Evolutionary conservation across 2,113 vertebrate genomes (phyloP).

Genomic region (Gymnarchus niloticus): DNA sequence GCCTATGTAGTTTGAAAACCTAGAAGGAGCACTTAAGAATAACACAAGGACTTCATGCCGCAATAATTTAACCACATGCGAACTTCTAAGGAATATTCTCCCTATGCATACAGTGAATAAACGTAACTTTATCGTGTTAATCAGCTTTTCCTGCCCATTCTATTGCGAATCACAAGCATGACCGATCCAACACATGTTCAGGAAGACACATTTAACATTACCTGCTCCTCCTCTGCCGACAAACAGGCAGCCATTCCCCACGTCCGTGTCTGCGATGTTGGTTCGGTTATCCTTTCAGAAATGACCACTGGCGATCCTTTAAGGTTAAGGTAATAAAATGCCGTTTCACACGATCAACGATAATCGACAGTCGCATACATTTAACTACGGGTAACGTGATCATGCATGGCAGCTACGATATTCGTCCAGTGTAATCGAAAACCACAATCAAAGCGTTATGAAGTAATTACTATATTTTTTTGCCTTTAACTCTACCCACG

Average conservation of each 20-base stretch:
- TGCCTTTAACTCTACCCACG: not conserved
- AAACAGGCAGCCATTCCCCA: constrained; percentile 63
- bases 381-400: not conserved
- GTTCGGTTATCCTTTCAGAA: constrained; percentile 26
- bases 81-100: not conserved
- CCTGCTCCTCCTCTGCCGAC: constrained; percentile 67
- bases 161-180: not conserved
- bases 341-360: not conserved
- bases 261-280: constrained; percentile 26
- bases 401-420: not conserved
- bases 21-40: not conserved
- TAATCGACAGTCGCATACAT: not conserved
- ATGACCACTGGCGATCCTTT: not conserved
- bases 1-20: not conserved
- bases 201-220: constrained; percentile 33
- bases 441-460: not conserved
- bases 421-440: not conserved
- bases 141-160: not conserved
- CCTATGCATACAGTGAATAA: too few relatives aligned
- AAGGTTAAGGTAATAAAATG: not conserved
- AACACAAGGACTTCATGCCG: not conserved
- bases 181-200: not conserved
- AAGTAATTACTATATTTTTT: not conserved
- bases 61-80: not conserved
- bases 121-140: not conserved